These are phyloP conservation scores for Ceraclea dissimilis DNA, from an alignment of 2,888 invertebrate genomes.

Conservation along the genomic window DNA sequence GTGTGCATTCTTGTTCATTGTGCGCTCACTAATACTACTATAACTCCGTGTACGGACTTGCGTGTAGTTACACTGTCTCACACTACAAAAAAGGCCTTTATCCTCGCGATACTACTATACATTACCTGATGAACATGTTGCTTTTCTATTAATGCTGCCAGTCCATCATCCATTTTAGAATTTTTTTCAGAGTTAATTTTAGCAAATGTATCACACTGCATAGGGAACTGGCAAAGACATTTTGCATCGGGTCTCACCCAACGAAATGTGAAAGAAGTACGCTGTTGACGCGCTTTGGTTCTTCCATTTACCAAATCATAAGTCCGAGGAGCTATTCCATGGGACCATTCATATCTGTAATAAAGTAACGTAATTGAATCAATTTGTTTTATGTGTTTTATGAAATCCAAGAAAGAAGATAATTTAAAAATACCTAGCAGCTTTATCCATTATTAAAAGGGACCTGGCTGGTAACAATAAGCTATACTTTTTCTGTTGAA, in stretches of 20 bases:
- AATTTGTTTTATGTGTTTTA: no score
- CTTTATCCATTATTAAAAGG: constrained; percentile 71
- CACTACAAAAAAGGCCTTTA: no score
- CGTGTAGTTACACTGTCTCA: no score
- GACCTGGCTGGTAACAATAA: constrained; percentile 64
- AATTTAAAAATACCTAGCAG: constrained; percentile 53
- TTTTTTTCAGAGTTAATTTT: constrained; percentile 1
- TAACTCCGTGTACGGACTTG: no score
- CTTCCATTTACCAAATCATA: constrained; percentile 54
- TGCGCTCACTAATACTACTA: no score
- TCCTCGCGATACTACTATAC: no score
- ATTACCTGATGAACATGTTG: constrained; percentile 68
- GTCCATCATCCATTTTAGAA: constrained; percentile 33
- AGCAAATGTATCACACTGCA: constrained; percentile 57
- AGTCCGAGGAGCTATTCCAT: constrained; percentile 79
- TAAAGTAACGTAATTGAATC: no score
- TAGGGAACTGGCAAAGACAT: constrained; percentile 57
- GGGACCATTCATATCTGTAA: constrained; percentile 70
- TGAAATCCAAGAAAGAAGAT: no score
- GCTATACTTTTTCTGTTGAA: constrained; percentile 37
- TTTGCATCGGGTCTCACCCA: constrained; percentile 45
- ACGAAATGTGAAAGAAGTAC: constrained; percentile 86
- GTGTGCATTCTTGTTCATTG: no score
- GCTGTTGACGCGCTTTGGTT: constrained; percentile 27
- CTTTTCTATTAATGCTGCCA: constrained; percentile 61